Conservation (phyloP, 2,113 vertebrate species). For the Pleuronectes platessa region DNA sequence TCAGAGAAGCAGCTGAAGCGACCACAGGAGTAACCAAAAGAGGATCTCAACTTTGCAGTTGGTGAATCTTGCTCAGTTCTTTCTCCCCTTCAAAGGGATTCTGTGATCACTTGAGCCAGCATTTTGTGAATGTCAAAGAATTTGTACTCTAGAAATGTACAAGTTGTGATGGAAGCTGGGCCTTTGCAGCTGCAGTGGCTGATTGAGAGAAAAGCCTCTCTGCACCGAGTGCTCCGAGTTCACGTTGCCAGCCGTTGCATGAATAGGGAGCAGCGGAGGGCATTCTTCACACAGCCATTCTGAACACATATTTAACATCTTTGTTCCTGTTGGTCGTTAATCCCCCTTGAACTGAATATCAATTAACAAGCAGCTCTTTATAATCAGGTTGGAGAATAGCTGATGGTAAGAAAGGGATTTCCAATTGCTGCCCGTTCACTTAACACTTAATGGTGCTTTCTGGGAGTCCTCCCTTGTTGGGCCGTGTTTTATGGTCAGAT, state of each 20-base stretch:
- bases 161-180: neutral
- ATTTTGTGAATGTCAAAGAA: constrained; percentile 78
- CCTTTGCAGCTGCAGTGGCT: constrained; percentile 25
- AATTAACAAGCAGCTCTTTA: constrained; percentile 71
- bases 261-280: constrained; percentile 70
- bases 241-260: constrained; percentile 35
- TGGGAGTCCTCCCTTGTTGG: constrained; percentile 82
- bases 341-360: constrained; percentile 78
- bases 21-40: no score
- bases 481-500: constrained; percentile 91
- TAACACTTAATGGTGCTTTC: constrained; percentile 87
- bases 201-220: constrained; percentile 29
- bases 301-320: constrained; percentile 78
- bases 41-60: constrained; percentile 82
- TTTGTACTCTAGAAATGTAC: constrained; percentile 81
- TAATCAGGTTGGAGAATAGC: constrained; percentile 60
- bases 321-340: constrained; percentile 69
- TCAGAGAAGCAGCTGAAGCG: constrained; percentile 42
- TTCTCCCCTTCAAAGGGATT: constrained; percentile 72
- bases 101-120: constrained; percentile 81
- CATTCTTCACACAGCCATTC: constrained; percentile 70
- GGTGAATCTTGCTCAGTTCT: constrained; percentile 79
- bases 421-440: constrained; percentile 73
- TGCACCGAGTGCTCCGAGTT: constrained; percentile 40
- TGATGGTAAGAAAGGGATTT: constrained; percentile 49